Evolutionary conservation across 2,888 invertebrate genomes (phyloP).

Genomic region (Tachina lurida): DNA sequence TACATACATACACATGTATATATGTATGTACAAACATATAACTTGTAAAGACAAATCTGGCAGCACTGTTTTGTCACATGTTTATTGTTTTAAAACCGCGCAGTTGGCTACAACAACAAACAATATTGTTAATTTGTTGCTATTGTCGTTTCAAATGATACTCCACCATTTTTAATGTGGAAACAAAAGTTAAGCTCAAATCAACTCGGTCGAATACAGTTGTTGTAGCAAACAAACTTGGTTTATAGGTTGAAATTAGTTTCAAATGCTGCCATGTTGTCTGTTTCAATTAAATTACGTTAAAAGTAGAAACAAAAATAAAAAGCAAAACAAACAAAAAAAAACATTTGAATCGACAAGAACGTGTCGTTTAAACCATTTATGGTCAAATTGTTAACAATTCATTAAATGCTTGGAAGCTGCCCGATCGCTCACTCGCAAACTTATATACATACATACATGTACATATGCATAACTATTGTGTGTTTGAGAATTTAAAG

Average conservation of each 20-base stretch:
- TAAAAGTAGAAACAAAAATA: conserved; percentile 38
- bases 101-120: conserved; percentile 25
- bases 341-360: conserved; percentile 65
- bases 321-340: background rate
- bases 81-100: conserved; percentile 41
- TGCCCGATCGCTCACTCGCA: conserved; percentile 22
- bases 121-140: conserved; percentile 56
- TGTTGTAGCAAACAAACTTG: conserved; percentile 21
- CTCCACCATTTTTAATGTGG: conserved; percentile 49
- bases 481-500: conserved; percentile 60
- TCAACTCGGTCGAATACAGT: conserved; percentile 14
- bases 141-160: conserved; percentile 42
- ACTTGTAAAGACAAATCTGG: conserved; percentile 73
- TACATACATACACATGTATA: too few species aligned
- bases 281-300: conserved; percentile 73
- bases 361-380: conserved; percentile 71
- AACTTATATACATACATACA: too few species aligned
- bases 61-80: conserved; percentile 73
- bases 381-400: conserved; percentile 71
- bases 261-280: conserved; percentile 73
- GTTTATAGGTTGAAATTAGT: conserved; percentile 68
- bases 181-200: conserved; percentile 34
- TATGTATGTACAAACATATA: background rate
- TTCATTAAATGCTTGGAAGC: conserved; percentile 67
- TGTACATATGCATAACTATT: too few species aligned